Percentiles rank a stretch among this genome's conserved stretches.
Evolutionary conservation across 2,888 invertebrate species (phyloP).

Genomic region (Teinopalpus imperialis): DNA sequence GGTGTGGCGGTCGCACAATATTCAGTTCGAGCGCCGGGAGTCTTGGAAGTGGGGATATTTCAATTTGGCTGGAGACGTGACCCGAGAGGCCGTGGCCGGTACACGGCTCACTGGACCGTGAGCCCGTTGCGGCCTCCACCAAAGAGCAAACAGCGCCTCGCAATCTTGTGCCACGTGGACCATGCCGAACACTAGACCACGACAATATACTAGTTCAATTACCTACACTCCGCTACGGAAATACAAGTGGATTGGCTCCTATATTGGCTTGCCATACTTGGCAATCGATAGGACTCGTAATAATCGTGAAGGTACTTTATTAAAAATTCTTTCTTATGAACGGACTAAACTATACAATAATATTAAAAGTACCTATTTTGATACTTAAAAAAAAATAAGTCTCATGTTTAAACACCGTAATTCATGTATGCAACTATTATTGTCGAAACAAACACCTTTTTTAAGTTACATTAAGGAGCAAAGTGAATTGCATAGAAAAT

Average conservation of each 20-base stretch:
- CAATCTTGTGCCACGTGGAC: conserved; percentile 80
- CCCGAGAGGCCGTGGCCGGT: conserved; percentile 72
- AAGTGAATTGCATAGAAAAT: too few relatives aligned
- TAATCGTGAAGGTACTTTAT: too few relatives aligned
- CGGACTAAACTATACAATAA: too few relatives aligned
- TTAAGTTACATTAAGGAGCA: too few relatives aligned
- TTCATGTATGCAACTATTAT: too few relatives aligned
- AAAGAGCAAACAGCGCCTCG: conserved; percentile 81
- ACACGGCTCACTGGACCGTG: conserved; percentile 78
- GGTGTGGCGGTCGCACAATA: conserved; percentile 34
- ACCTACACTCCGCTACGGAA: conserved; percentile 49
- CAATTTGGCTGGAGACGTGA: conserved; percentile 79
- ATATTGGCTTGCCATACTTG: conserved; percentile 29
- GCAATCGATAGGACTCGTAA: conserved; percentile 8
- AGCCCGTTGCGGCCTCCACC: conserved; percentile 73
- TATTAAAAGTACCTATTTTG: too few relatives aligned
- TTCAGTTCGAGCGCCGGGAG: conserved; percentile 50
- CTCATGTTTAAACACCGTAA: too few relatives aligned
- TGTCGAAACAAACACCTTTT: too few relatives aligned
- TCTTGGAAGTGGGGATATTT: conserved; percentile 71
- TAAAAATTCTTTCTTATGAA: too few relatives aligned
- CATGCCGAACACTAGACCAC: conserved; percentile 72
- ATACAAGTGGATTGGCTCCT: conserved; percentile 24
- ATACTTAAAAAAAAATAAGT: too few relatives aligned
- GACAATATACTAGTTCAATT: conserved; percentile 72